Base-by-base conservation (phyloP, 2,797 vertebrate species). In the Sebastes kiyomatsui region DNA sequence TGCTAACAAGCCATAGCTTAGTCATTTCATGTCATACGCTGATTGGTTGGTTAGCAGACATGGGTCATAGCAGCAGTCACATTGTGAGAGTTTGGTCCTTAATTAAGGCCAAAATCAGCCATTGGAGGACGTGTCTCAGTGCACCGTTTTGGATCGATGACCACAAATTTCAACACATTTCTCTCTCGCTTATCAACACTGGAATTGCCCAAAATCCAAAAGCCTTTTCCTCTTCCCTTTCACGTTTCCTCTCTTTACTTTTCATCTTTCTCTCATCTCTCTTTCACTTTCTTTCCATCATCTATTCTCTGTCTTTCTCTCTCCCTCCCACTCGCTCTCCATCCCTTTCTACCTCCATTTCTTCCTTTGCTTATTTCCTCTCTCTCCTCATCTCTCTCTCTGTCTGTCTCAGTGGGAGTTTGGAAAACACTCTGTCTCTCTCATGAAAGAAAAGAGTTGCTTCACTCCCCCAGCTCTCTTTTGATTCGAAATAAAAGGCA, bases 401-500 rank as follows among this genome's bases (percentile, higher is more conserved):
- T 79, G 38, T 86, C 77, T 33, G 61, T 56, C 80, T 90, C 79
- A 13, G 82, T 77, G 80, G 85, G 72, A 86, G 86, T 80, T 81
- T 79, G 54, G 69, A 82, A 91, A 89, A 82, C 64, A 80, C 81
- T 88, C 80, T 1, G 20, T 83, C 74, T 90, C 73, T 35, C 82
- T 84, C 83, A 73, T 91, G 75, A 90, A 86, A 85, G 68, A 67
- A 79, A 89, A 89, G 80, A 33, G 86, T 64, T 83, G 75, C 79
- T 84, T 88, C 77, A 83, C 76, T 85, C 82, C 83, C 69, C 27
- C 65, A 56, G 82, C 74, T 80, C 69, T 62, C 80, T 79, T 92
- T 90, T 90, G 85, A 90, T 84, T 68, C 3, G n/a, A 72, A 93
- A 91, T 91, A 88, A 93, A 92, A 92, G 73, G 75, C 64, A 76